A percentile compares a stretch with the other conserved stretches of the same genome.
Conservation (phyloP, 2,797 vertebrate genomes). For the Rhabdomys pumilio region DNA sequence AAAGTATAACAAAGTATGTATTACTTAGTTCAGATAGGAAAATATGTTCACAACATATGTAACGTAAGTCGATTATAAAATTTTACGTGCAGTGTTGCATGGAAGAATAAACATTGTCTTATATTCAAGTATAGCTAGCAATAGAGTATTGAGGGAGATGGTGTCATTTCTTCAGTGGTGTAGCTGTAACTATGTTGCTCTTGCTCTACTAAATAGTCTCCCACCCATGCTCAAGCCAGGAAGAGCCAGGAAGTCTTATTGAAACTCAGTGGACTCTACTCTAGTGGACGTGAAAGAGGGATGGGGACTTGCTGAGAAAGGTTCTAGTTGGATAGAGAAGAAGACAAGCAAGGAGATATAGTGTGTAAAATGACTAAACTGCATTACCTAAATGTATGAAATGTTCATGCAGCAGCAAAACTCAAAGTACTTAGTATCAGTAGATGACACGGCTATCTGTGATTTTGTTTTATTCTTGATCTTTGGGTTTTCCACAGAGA, state of each 20-base stretch:
- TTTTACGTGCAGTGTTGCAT: not conserved
- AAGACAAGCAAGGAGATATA: not conserved
- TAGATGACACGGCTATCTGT: not conserved
- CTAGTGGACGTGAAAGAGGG: not conserved
- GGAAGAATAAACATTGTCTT: constrained; percentile 10
- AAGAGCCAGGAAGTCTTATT: not conserved
- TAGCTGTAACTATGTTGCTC: not conserved
- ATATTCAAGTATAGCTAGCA: not conserved
- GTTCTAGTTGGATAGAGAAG: too few species aligned
- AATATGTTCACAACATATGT: not conserved
- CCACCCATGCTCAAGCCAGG: not conserved
- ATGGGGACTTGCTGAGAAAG: not conserved
- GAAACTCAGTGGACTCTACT: not conserved
- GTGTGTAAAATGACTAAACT: not conserved
- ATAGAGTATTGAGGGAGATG: not conserved
- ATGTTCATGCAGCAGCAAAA: not conserved
- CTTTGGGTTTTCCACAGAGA: constrained; percentile 13
- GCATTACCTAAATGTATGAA: not conserved
- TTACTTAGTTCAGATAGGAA: not conserved
- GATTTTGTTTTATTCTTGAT: constrained; percentile 33
- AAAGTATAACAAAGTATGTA: not conserved
- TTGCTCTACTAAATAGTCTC: not conserved
- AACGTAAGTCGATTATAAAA: constrained; percentile 1
- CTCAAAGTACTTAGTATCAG: not conserved
- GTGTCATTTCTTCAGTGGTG: not conserved